phyloP scores from a whole-genome alignment of 2,797 vertebrate genomes.

The Paramormyrops hopkinsi region DNA sequence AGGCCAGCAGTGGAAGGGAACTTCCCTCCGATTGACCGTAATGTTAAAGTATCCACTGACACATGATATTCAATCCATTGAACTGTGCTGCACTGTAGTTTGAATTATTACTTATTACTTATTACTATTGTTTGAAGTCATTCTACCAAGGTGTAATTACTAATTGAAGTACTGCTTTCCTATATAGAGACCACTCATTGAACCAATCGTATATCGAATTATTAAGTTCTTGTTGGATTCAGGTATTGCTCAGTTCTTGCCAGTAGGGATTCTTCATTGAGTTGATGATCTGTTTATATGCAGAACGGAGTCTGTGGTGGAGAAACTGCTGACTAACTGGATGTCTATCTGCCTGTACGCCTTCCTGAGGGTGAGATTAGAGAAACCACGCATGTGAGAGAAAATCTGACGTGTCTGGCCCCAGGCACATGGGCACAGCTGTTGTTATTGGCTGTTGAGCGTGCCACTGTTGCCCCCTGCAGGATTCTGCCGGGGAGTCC shows the following conservation, averaged over 20 bases:
- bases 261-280: not conserved
- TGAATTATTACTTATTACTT: not conserved
- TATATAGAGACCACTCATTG: not conserved
- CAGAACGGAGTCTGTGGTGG: conserved; percentile 93
- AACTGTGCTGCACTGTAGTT: not conserved
- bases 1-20: not conserved
- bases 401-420: not conserved
- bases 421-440: not conserved
- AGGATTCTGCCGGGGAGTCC: conserved; percentile 91
- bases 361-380: conserved; percentile 78
- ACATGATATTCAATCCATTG: not conserved
- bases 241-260: not conserved
- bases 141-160: not conserved
- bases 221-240: not conserved
- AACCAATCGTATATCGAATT: not conserved
- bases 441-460: not conserved
- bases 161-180: not conserved
- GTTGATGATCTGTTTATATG: conserved; percentile 26
- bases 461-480: not conserved
- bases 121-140: not conserved
- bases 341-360: conserved; percentile 95
- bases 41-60: not conserved
- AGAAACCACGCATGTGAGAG: not conserved
- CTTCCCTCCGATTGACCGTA: not conserved
- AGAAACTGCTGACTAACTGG: conserved; percentile 96